These are phyloP conservation scores for Premnoplex brunnescens DNA, from an alignment of 2,797 vertebrate species.

Conservation along the genomic window DNA sequence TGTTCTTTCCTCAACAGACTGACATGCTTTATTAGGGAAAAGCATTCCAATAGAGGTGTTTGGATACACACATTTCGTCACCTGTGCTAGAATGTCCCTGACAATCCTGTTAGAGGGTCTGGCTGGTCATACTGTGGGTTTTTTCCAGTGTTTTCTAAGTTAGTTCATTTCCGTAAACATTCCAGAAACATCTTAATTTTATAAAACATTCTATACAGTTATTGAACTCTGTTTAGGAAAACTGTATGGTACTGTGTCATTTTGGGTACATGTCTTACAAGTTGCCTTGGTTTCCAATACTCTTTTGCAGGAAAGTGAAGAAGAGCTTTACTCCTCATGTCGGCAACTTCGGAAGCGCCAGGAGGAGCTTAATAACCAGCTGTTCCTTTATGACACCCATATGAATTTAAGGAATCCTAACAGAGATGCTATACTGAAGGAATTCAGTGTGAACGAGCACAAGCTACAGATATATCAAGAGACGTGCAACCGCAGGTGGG, in stretches of 20 bases:
- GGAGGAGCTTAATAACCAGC: slow-evolving; percentile 81
- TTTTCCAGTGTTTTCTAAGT: background rate
- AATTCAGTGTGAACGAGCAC: slow-evolving; percentile 82
- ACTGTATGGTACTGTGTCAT: background rate
- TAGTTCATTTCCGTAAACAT: background rate
- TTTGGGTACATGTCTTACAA: background rate
- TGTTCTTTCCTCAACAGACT: background rate
- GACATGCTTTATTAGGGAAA: background rate
- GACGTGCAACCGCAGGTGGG: slow-evolving; percentile 81
- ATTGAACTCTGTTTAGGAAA: background rate
- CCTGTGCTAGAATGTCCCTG: background rate
- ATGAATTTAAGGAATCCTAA: slow-evolving; percentile 74
- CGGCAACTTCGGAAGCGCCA: slow-evolving; percentile 86
- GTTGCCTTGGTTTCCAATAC: background rate
- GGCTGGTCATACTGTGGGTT: background rate
- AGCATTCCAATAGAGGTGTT: background rate
- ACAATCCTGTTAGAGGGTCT: background rate
- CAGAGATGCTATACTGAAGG: slow-evolving; percentile 80
- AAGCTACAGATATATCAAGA: slow-evolving; percentile 81
- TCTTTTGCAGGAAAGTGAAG: slow-evolving; percentile 82
- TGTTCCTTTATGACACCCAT: slow-evolving; percentile 88
- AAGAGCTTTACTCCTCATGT: slow-evolving; percentile 93
- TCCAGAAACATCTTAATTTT: background rate
- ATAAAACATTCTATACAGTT: background rate
- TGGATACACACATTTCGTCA: background rate